Percentiles rank a stretch among this genome's conserved stretches.
phyloP scores from a whole-genome alignment of 2,797 vertebrate species.

The Sphaeramia orbicularis region DNA sequence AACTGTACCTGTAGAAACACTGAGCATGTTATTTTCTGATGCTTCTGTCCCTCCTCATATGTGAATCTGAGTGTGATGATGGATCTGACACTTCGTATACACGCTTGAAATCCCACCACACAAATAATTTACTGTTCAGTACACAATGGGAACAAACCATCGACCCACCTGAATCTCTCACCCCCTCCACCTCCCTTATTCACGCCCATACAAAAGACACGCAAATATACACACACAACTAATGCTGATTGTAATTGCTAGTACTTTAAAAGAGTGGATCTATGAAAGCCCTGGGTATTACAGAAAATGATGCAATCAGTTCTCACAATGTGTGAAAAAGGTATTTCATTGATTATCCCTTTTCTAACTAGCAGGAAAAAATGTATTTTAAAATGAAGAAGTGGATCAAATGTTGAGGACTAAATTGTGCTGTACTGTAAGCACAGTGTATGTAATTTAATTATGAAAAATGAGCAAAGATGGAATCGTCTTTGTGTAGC shows the following conservation, averaged over 20 bases:
- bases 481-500: neutral
- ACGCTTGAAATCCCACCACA: neutral
- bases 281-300: conserved; percentile 15
- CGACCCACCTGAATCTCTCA: neutral
- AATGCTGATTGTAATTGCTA: conserved; percentile 20
- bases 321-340: neutral
- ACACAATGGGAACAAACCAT: neutral
- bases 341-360: neutral
- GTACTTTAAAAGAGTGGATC: neutral
- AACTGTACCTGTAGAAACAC: neutral
- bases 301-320: neutral
- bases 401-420: neutral
- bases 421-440: neutral
- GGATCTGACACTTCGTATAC: conserved; percentile 15
- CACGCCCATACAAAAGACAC: neutral
- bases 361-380: neutral
- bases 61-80: neutral
- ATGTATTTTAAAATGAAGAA: neutral
- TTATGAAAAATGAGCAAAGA: neutral
- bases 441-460: neutral
- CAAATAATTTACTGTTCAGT: neutral
- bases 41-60: conserved; percentile 5
- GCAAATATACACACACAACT: neutral
- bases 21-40: neutral
- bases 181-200: no score